phyloP scores from a whole-genome alignment of 2,797 vertebrate genomes.

The Loris lydekkerianus region DNA sequence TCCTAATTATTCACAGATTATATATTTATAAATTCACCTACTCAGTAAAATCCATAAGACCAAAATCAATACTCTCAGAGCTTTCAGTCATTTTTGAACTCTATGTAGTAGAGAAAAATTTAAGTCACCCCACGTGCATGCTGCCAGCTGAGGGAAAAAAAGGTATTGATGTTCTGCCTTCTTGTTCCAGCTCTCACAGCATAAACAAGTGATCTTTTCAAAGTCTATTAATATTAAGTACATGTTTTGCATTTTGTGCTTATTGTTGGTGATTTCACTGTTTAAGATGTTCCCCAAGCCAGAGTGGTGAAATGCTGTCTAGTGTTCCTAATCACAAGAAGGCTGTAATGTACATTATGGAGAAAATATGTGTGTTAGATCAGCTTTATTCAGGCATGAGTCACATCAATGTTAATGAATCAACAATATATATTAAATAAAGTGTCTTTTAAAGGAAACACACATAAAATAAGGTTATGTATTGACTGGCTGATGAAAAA shows the following conservation, averaged over 20 bases:
- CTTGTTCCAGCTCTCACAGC: neutral
- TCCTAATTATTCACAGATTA: neutral
- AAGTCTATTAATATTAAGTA: neutral
- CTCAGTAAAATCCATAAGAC: slow-evolving; percentile 29
- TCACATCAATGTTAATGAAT: neutral
- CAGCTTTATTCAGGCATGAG: neutral
- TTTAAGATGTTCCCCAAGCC: neutral
- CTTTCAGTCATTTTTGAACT: neutral
- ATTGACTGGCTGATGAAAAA: neutral
- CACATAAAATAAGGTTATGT: neutral
- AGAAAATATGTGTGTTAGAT: neutral
- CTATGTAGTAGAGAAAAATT: neutral
- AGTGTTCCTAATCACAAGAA: neutral
- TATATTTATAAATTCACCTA: neutral
- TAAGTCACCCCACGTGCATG: neutral
- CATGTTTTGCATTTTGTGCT: neutral
- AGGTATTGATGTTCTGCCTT: neutral
- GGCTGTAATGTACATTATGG: neutral
- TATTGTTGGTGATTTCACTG: neutral
- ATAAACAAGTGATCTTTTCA: neutral
- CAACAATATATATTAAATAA: neutral
- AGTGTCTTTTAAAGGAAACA: neutral
- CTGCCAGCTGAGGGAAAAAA: slow-evolving; percentile 18
- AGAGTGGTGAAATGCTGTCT: neutral
- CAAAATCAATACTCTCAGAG: neutral